Conservation (phyloP, 2,888 invertebrate genomes). For the Phyllotreta striolata region DNA sequence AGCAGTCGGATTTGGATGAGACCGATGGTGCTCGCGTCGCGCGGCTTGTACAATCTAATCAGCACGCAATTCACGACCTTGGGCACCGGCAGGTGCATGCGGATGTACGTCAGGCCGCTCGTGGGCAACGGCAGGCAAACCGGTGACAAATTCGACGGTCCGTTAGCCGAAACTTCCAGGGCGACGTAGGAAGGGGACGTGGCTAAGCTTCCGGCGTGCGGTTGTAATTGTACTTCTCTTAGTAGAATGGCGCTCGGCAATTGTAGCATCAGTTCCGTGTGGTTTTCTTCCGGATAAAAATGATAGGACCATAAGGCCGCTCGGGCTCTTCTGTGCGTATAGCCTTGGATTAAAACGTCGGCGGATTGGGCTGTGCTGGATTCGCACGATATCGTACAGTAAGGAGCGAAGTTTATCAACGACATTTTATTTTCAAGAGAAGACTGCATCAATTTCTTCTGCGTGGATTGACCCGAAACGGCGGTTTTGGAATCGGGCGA, state of each 20-base stretch:
- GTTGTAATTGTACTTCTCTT: conserved; percentile 87
- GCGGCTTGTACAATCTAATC: conserved; percentile 77
- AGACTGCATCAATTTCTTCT: conserved; percentile 59
- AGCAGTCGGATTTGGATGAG: conserved; percentile 85
- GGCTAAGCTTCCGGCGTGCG: conserved; percentile 83
- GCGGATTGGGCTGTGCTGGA: conserved; percentile 82
- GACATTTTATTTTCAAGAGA: conserved; percentile 75
- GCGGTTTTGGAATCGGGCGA: conserved; percentile 38
- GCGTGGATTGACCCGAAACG: conserved; percentile 48
- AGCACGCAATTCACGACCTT: conserved; percentile 87
- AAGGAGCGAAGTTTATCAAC: conserved; percentile 88
- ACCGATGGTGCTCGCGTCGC: conserved; percentile 90
- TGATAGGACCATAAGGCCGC: conserved; percentile 96
- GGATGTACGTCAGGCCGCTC: conserved; percentile 87
- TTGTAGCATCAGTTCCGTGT: conserved; percentile 85
- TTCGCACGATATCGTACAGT: conserved; percentile 69
- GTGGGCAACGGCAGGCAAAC: conserved; percentile 87
- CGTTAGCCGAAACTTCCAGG: conserved; percentile 82
- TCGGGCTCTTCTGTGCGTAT: conserved; percentile 84
- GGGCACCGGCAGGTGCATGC: conserved; percentile 81
- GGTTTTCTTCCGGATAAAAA: conserved; percentile 89
- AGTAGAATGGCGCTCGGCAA: conserved; percentile 89
- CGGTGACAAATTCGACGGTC: conserved; percentile 79
- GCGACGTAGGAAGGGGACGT: conserved; percentile 91
- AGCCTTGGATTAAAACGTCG: conserved; percentile 81